Base-by-base conservation (phyloP, 1,140 invertebrate species). In the Micrasema minimum region DNA sequence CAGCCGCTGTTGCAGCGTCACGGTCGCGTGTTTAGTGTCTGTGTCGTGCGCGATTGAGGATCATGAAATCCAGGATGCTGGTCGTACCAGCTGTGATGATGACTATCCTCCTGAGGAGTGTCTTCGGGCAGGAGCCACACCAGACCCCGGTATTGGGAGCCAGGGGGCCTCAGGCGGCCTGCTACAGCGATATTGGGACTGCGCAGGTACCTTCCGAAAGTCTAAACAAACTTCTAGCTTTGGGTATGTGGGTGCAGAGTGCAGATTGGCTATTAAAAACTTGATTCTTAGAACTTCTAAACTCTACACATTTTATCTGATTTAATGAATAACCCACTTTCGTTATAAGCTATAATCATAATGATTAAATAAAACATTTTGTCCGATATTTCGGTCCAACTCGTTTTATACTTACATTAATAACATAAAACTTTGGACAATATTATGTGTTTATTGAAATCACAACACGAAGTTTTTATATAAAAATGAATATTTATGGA, bases 121-220 rank as follows among this genome's bases (percentile, higher is more conserved):
- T 75, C 50, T 57, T 65, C 20, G 78, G 78, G 37, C 81, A 84
- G 77, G 80, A 83, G 73, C 77, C 78, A 71, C 77, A 77, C 53
- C 77, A 80, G 51, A 81, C 80, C 45, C 80, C 80, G 23, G 61
- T n/a, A 14, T 61, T 7, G 26, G 38, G 53, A 12, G 10, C 1
- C 76, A 78, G 69, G 80, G 79, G 20, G 79, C n/a, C 79, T 68
- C 78, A 80, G 12, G 78, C 81, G 3, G 79, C 81, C 5, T 84
- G 82, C 71, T 81, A 82, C 76, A 81, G 78, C 72, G 79, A 71
- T 72, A 77, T 80, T 45, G 78, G 79, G 71, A 66, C 77, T 46
- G 80, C 82, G 0, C 82, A 83, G 79, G 82, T 84, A 75, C 79
- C 68, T 66, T 51, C 74, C 72, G n/a, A 65, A 72, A 59, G 71